These are phyloP conservation scores for Pseudomyrmex flavicornis DNA, from an alignment of 1,140 invertebrate species.

Conservation along the genomic window DNA sequence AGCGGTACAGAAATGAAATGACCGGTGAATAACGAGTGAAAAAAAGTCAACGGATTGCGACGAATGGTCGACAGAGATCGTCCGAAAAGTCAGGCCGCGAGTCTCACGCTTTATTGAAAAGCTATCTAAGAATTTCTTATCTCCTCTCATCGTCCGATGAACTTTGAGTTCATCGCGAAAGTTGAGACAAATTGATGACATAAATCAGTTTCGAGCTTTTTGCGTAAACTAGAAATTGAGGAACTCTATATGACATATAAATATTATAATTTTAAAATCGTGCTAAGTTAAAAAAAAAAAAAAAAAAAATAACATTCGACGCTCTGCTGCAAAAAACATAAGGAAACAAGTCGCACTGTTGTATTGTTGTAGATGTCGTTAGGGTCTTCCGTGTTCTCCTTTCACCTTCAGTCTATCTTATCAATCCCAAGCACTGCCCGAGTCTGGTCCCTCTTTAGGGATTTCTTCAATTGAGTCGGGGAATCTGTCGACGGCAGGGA, in stretches of 20 bases:
- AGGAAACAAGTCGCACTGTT: neutral
- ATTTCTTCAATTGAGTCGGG: conserved; percentile 59
- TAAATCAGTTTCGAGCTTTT: conserved; percentile 29
- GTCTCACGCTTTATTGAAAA: conserved; percentile 81
- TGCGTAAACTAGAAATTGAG: neutral
- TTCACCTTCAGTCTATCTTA: conserved; percentile 26
- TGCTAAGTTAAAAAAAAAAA: neutral
- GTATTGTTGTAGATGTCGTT: conserved; percentile 22
- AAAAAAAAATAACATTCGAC: neutral
- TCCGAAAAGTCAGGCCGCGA: conserved; percentile 71
- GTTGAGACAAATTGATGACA: conserved; percentile 3
- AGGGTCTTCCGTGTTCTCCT: conserved; percentile 26
- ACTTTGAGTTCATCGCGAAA: conserved; percentile 20
- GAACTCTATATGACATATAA: too few species aligned
- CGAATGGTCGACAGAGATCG: conserved; percentile 34
- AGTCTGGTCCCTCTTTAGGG: conserved; percentile 46
- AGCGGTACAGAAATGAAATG: neutral
- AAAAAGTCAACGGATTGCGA: conserved; percentile 27
- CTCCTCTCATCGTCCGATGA: conserved; percentile 15
- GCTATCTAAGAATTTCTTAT: conserved; percentile 61
- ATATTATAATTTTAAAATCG: neutral
- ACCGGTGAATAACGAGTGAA: conserved; percentile 31
- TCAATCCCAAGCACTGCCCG: conserved; percentile 20
- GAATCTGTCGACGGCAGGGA: conserved; percentile 52
- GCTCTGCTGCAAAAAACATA: neutral